A percentile compares a stretch with the other conserved stretches of the same genome.
These are phyloP conservation scores for Cerastoderma edule DNA, from an alignment of 2,888 invertebrate genomes.

Conservation along the genomic window DNA sequence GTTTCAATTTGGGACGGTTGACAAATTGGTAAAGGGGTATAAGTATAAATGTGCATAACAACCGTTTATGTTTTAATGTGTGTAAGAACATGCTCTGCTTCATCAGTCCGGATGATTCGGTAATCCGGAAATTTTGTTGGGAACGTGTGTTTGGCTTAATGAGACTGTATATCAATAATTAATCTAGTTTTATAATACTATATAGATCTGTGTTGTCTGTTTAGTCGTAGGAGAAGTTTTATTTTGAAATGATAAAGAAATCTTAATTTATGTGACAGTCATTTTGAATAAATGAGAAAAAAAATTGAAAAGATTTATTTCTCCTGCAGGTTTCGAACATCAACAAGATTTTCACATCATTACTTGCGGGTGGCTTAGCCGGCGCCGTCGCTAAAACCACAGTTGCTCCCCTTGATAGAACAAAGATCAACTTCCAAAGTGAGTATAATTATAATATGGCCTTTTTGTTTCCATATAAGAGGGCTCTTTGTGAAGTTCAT, in stretches of 20 bases:
- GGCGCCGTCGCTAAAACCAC: slow-evolving; percentile 97
- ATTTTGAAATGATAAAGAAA: not conserved
- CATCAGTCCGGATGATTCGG: too few relatives aligned
- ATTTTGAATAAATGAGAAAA: not conserved
- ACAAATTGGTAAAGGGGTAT: too few relatives aligned
- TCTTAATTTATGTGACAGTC: not conserved
- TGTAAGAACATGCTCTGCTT: too few relatives aligned
- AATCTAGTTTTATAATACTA: not conserved
- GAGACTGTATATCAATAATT: not conserved
- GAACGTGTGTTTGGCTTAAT: not conserved
- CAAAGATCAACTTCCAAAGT: slow-evolving; percentile 98
- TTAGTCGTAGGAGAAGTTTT: too few relatives aligned
- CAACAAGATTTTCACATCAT: slow-evolving; percentile 87
- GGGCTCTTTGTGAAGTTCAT: not conserved
- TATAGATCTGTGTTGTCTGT: too few relatives aligned
- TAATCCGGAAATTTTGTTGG: too few relatives aligned
- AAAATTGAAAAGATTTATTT: not conserved
- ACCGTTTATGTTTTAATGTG: too few relatives aligned
- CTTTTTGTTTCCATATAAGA: not conserved
- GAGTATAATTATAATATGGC: slow-evolving; percentile 44
- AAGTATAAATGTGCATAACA: too few relatives aligned
- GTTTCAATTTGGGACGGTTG: too few relatives aligned
- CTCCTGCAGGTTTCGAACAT: slow-evolving; percentile 77
- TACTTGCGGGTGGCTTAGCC: slow-evolving; percentile 95
- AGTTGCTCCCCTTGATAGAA: slow-evolving; percentile 98